Evolutionary conservation across 2,797 vertebrate genomes (phyloP).

Genomic region (Arrhamphus sclerolepis): DNA sequence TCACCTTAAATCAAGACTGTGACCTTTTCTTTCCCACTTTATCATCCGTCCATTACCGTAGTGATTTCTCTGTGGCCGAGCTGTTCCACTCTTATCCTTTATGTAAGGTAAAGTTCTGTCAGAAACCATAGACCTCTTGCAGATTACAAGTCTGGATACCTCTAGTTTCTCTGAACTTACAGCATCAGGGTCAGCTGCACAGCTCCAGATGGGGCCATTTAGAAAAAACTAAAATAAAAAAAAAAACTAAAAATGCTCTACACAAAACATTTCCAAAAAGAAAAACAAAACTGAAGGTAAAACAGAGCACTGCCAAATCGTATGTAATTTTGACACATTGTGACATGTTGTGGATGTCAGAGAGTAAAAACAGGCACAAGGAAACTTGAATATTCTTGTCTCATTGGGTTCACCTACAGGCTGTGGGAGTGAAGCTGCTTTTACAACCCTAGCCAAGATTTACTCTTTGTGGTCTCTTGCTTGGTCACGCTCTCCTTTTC

Average conservation of each 20-base stretch:
- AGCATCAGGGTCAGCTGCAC: conserved; percentile 12
- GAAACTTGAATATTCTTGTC: too few species aligned
- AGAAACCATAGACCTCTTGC: conserved; percentile 21
- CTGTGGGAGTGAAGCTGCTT: too few species aligned
- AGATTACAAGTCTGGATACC: conserved; percentile 24
- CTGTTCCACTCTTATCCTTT: conserved; percentile 54
- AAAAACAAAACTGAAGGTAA: background rate
- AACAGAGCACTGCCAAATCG: background rate
- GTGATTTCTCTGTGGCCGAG: conserved; percentile 53
- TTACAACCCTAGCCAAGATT: too few species aligned
- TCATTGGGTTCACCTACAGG: too few species aligned
- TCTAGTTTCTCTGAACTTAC: conserved; percentile 9
- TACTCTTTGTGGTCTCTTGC: too few species aligned
- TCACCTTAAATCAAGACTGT: conserved; percentile 67
- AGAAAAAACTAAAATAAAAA: conserved; percentile 12
- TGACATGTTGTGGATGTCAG: background rate
- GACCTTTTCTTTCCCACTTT: conserved; percentile 73
- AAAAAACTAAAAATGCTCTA: background rate
- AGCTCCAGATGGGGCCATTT: conserved; percentile 4
- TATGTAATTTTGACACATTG: background rate
- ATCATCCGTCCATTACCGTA: conserved; percentile 69
- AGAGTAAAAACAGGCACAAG: too few species aligned
- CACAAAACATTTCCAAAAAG: background rate
- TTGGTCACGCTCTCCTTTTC: too few species aligned
- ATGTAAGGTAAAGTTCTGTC: conserved; percentile 30